Evolutionary conservation across 1,140 invertebrate species (phyloP).

Genomic region (Lepidurus couesii): DNA sequence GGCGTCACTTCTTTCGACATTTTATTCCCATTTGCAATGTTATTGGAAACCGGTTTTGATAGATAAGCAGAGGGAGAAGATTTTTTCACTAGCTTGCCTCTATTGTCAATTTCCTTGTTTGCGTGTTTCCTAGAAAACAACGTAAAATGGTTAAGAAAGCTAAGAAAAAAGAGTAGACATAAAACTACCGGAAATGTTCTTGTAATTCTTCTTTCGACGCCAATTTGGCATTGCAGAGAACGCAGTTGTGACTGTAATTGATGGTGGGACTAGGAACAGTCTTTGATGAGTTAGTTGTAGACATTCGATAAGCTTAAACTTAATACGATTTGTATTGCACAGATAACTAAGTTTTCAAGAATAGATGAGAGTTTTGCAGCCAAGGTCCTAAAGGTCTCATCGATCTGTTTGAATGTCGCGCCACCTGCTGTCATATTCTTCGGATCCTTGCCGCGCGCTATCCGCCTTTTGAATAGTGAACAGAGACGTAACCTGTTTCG

Average conservation of each 20-base stretch:
- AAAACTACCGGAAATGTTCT: conserved; percentile 11
- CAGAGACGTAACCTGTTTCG: no score
- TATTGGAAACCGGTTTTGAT: neutral
- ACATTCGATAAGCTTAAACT: neutral
- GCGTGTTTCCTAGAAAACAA: neutral
- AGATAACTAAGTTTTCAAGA: neutral
- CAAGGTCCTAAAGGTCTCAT: neutral
- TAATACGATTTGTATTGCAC: neutral
- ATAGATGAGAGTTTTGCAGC: neutral
- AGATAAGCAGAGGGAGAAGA: neutral
- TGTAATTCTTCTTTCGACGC: neutral
- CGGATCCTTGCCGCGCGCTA: neutral
- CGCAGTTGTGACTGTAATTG: neutral
- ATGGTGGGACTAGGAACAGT: neutral
- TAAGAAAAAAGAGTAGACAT: neutral
- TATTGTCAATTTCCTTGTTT: neutral
- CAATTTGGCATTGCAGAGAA: neutral
- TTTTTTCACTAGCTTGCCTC: neutral
- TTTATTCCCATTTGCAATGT: neutral
- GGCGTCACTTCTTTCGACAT: neutral
- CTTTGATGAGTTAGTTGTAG: neutral
- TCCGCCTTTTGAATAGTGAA: no score
- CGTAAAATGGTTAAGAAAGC: neutral
- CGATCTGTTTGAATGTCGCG: neutral
- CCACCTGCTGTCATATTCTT: conserved; percentile 1